Base-by-base conservation (phyloP, 2,888 invertebrate species). In the Leptopterna dolabrata region DNA sequence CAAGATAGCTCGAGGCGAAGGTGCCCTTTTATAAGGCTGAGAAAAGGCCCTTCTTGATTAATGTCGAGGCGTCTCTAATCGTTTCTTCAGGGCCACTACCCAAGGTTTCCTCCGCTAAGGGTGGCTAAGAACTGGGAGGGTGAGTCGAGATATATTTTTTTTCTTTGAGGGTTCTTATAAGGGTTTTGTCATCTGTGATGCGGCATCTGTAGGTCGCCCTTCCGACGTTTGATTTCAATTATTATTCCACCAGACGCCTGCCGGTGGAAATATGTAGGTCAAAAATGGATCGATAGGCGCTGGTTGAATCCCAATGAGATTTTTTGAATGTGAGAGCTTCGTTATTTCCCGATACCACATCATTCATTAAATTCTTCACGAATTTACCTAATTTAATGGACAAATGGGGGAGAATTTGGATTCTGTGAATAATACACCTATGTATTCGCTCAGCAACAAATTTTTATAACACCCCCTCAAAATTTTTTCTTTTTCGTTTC, bases 1-100 rank as follows among this genome's bases (percentile, higher is more conserved):
- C 78, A 78, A 78, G 78, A 78, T 78, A 78, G 47, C 78, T 78
- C 16, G 36, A 19, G 73, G 73, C 73, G 73, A 41, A 73, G 73
- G 73, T 73, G 73, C n/a, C n/a, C 41, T 73, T 73, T 73, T 4
- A 36, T 36, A 45, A 9, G 19, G 45, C 7, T 27, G 43, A 19
- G 29, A 14, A 27, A 41, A 78, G 45, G 78, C 45, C 19, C n/a
- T 41, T 7, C 29, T 43, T 78, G 78, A 78, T 78, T 78, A 78
- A 78, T 78, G 78, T 24, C 41, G 30, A 19, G 24, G n/a, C 63
- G 63, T 63, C 63, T 63, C 63, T 63, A 63, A 63, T 63, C 63
- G 63, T 63, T 63, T 63, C 63, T 63, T 63, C 9, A 63, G 24
- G 63, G 63, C 24, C 63, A 11, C 63, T 63, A n/a, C 24, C 63